phyloP scores from a whole-genome alignment of 2,888 invertebrate genomes.

The Thera britannica region DNA sequence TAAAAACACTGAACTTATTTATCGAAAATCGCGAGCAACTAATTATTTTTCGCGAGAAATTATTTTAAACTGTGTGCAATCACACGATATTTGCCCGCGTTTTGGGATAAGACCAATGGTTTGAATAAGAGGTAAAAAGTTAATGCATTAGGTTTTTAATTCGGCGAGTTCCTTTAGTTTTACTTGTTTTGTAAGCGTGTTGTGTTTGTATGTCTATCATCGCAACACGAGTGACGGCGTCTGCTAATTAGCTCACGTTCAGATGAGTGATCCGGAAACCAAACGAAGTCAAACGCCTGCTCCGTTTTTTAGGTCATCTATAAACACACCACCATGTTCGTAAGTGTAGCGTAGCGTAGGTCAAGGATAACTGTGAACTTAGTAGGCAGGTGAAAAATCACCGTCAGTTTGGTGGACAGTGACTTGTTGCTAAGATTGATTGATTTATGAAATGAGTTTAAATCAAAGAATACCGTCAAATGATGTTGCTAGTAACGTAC shows the following conservation, averaged over 20 bases:
- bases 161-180: background rate
- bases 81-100: too few relatives aligned
- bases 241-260: conserved; percentile 29
- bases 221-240: conserved; percentile 13
- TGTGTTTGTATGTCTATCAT: conserved; percentile 3
- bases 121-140: too few relatives aligned
- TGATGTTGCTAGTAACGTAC: background rate
- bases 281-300: conserved; percentile 22
- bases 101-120: too few relatives aligned
- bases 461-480: conserved; percentile 8
- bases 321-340: conserved; percentile 32
- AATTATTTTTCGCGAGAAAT: too few relatives aligned
- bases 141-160: too few relatives aligned
- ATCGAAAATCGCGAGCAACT: too few relatives aligned
- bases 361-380: conserved; percentile 36
- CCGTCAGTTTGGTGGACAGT: conserved; percentile 28
- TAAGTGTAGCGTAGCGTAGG: conserved; percentile 28
- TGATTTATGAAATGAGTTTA: conserved; percentile 19
- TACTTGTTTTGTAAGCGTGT: background rate
- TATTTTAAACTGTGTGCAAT: too few relatives aligned
- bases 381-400: conserved; percentile 34
- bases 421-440: conserved; percentile 24
- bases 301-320: conserved; percentile 36
- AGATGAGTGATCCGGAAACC: conserved; percentile 25
- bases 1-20: too few relatives aligned